Evolutionary conservation across 2,888 invertebrate genomes (phyloP), one percentile per base, ranked within the genome.

Genomic region (Pyrochroa serraticornis): DNA sequence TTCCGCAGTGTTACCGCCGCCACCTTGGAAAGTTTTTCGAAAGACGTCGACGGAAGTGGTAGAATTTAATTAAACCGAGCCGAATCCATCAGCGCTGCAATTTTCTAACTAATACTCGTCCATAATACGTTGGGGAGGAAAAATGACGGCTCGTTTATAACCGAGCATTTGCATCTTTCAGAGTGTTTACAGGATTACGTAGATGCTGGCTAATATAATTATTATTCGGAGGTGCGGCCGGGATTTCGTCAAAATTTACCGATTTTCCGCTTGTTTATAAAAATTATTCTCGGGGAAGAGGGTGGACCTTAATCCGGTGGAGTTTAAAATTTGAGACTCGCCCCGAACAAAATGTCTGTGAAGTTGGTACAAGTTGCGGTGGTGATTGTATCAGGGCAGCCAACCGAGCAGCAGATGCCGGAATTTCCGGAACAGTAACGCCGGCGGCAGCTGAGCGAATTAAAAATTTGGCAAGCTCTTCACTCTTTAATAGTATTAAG

Each of bases 1-100:
- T 58, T 64, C 62, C 59, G 60, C 62, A 52, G 56, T 57, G 53
- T 52, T 60, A 52, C 56, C 58, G 43, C 34, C 60, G 49, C 58
- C 53, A 22, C 46, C 52, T 46, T 37, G 51, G 46, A 58, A 62
- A 62, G 50, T 62, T 62, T 58, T 51, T 47, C 45, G 48, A 42
- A 54, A 54, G 59, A 43, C 39, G 37, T 39, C 32, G 31, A 44
- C 47, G 63, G 65, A 69, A 69, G 69, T 70, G 70, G 67, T 69
- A 64, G 70, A 71, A 72, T 74, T 73, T 72, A 74, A 72, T 74
- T 72, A 73, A 71, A 71, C 65, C 62, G 64, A 68, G 66, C 66
- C 66, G 65, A 70, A 72, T 71, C 71, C 72, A 71, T 71, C 70
- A 63, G 57, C 64, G 64, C 66, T 65, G 71, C 70, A 73, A 71